phyloP scores from a whole-genome alignment of 2,113 vertebrate genomes.

The Notarius quadriscutis region DNA sequence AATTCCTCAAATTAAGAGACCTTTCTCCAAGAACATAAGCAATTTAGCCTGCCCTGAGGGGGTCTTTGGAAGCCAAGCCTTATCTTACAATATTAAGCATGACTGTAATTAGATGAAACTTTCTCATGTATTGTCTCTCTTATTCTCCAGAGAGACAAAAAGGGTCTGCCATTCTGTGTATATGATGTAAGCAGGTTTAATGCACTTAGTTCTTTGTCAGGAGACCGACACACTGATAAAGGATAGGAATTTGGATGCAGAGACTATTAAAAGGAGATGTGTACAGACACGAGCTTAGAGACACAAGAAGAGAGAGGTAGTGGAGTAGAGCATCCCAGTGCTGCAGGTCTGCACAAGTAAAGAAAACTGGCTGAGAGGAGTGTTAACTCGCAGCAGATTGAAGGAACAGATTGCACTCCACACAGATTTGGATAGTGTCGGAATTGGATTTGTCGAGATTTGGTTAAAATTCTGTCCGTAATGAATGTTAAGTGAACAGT shows the following conservation, averaged over 20 bases:
- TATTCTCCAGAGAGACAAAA: conserved; percentile 32
- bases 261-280: not conserved
- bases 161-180: not conserved
- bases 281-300: not conserved
- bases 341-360: conserved; percentile 27
- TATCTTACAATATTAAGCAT: conserved; percentile 51
- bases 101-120: conserved; percentile 45
- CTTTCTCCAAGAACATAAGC: conserved; percentile 44
- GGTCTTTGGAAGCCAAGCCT: conserved; percentile 38
- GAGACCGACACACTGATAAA: not conserved
- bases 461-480: conserved; percentile 55
- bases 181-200: not conserved
- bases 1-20: conserved; percentile 48
- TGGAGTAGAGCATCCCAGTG: conserved; percentile 11
- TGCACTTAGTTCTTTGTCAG: conserved; percentile 8
- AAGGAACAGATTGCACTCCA: conserved; percentile 63
- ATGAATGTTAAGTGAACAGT: conserved; percentile 55
- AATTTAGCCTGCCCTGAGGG: conserved; percentile 47
- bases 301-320: conserved; percentile 13
- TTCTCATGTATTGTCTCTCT: conserved; percentile 39
- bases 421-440: conserved; percentile 60
- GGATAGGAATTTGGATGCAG: not conserved
- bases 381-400: conserved; percentile 61
- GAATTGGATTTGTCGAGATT: conserved; percentile 65
- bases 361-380: conserved; percentile 53